Conservation (phyloP, 2,888 invertebrate genomes). For the Macrosoma leucophasiata region DNA sequence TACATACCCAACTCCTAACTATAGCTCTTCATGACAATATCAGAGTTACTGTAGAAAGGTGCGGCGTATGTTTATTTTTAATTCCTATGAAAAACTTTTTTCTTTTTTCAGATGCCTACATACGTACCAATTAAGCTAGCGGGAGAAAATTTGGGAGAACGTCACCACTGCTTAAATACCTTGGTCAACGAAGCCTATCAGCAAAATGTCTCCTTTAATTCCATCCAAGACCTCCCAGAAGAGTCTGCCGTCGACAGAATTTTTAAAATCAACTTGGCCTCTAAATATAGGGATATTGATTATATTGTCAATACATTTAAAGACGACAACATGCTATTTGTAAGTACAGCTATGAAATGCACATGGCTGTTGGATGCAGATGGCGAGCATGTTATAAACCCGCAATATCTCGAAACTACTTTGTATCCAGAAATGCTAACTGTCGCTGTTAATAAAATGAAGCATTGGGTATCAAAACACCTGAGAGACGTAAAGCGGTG, state of each 20-base stretch:
- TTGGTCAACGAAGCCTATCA: slow-evolving; percentile 32
- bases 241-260: slow-evolving; percentile 40
- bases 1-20: too few species aligned
- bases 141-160: slow-evolving; percentile 39
- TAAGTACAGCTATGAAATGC: slow-evolving; percentile 46
- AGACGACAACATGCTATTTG: slow-evolving; percentile 49
- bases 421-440: slow-evolving; percentile 47
- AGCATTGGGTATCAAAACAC: slow-evolving; percentile 38
- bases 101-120: slow-evolving; percentile 33
- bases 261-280: slow-evolving; percentile 53
- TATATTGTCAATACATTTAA: slow-evolving; percentile 44
- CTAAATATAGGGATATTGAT: slow-evolving; percentile 36
- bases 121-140: slow-evolving; percentile 32
- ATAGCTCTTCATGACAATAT: too few species aligned
- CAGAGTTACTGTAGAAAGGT: too few species aligned
- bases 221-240: slow-evolving; percentile 31
- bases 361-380: slow-evolving; percentile 41
- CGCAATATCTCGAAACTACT: slow-evolving; percentile 40
- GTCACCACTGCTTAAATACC: slow-evolving; percentile 39
- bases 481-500: slow-evolving; percentile 36
- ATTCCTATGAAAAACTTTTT: not conserved
- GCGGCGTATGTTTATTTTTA: too few species aligned
- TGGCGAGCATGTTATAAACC: slow-evolving; percentile 39
- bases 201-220: slow-evolving; percentile 18
- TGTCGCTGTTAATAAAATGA: slow-evolving; percentile 45